Evolutionary conservation across 2,888 invertebrate species (phyloP), one percentile per base, ranked within the genome.

Genomic region (Polymixis flavicincta): DNA sequence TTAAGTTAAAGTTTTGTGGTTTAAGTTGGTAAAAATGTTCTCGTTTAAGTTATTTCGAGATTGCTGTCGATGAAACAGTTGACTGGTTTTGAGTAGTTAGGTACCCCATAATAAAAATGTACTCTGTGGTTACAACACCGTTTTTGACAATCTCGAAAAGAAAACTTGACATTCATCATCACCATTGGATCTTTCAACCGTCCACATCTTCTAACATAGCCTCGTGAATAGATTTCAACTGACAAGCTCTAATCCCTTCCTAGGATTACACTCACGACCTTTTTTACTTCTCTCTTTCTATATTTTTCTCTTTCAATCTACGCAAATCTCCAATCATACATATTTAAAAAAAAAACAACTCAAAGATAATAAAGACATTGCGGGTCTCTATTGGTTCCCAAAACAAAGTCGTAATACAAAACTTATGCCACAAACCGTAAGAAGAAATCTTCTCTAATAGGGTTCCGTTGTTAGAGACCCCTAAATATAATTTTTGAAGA

Each of bases 401-500:
- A 76, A 80, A 55, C 61, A 57, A 84, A 73, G 73, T 52, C 48
- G 69, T 80, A 80, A 84, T 67, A 71, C 60, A 57, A 83, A 85
- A 80, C 70, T 85, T 76, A 74, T 69, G 50, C 75, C 61, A 59
- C 71, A 69, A 83, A 78, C 71, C 57, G 70, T 63, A 42, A 66
- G 32, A 76, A 73, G 67, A 80, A 87, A 83, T 78, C 63, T 74
- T 68, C 76, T 78, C 61, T 84, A 78, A 86, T 85, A 85, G 72
- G 86, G 80, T 79, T 76, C 73, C 88, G 78, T 85, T 80, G 79
- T 84, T 81, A 83, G 69, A 68, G 75, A 73, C 61, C 72, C 73
- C 76, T 78, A 80, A 82, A 86, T 84, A 87, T 84, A 83, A 80
- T 86, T 87, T 87, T 74, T 72, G 69, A 86, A 86, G 88, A 87